Evolutionary conservation across 2,113 vertebrate species (phyloP).

Genomic region (Sciurus niger): DNA sequence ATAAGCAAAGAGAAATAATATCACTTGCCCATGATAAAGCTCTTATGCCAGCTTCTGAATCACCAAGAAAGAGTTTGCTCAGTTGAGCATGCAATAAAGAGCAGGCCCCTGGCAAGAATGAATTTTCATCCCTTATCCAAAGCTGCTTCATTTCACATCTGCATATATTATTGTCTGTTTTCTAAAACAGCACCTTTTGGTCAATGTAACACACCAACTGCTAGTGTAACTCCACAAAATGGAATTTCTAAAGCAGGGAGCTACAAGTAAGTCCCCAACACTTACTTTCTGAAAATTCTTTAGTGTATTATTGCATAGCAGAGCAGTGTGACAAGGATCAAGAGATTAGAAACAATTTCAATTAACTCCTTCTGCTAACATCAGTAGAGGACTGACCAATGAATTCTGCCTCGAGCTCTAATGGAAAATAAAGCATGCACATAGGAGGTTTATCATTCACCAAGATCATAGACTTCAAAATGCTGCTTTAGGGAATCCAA

Average conservation of each 20-base stretch:
- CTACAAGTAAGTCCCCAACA: conserved; percentile 77
- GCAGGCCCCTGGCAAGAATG: background rate
- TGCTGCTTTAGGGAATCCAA: conserved; percentile 56
- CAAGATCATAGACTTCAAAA: conserved; percentile 73
- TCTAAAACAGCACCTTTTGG: background rate
- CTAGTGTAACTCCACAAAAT: conserved; percentile 35
- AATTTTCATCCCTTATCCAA: background rate
- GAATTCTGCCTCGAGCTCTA: conserved; percentile 74
- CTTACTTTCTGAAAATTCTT: conserved; percentile 90
- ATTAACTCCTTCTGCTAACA: conserved; percentile 86
- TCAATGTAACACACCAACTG: background rate
- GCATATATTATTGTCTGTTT: background rate
- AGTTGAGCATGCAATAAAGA: background rate
- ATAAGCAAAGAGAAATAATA: background rate
- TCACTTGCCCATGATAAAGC: background rate
- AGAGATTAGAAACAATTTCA: conserved; percentile 90
- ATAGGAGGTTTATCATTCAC: background rate
- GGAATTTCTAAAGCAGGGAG: conserved; percentile 65
- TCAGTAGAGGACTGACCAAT: conserved; percentile 71
- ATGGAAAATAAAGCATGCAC: conserved; percentile 69
- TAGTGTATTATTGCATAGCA: conserved; percentile 92
- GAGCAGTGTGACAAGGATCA: conserved; percentile 91
- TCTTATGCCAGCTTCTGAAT: conserved; percentile 17
- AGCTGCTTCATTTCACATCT: background rate
- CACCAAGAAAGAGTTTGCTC: background rate